Conservation (phyloP, 2,113 vertebrate genomes). For the Microcebus griseorufus region DNA sequence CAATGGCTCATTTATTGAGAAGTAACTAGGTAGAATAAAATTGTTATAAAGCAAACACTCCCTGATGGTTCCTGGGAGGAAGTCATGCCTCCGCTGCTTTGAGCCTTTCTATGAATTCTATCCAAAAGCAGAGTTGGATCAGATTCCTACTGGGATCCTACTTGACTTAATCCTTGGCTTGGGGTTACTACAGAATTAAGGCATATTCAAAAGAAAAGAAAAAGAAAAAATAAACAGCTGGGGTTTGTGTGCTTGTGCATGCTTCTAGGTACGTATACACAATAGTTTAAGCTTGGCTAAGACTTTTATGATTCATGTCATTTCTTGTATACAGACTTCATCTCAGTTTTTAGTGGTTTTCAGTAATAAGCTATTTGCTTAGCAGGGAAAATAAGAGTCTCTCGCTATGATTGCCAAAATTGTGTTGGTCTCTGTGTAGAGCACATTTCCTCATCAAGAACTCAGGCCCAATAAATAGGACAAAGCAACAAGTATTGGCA, state of each 20-base stretch:
- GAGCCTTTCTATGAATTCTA: constrained; percentile 37
- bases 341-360: constrained; percentile 52
- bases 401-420: constrained; percentile 45
- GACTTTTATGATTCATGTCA: constrained; percentile 56
- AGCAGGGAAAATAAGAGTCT: constrained; percentile 60
- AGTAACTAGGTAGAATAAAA: not conserved
- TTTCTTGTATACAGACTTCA: constrained; percentile 58
- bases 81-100: not conserved
- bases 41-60: not conserved
- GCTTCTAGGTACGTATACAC: constrained; percentile 38
- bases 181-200: constrained; percentile 54
- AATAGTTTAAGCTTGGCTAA: constrained; percentile 58
- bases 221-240: constrained; percentile 61
- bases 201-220: constrained; percentile 59
- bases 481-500: constrained; percentile 42
- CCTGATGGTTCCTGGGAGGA: not conserved
- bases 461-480: constrained; percentile 25
- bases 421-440: constrained; percentile 37
- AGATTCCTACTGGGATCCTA: constrained; percentile 53
- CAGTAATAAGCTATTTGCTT: constrained; percentile 69
- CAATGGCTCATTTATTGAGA: not conserved
- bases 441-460: constrained; percentile 46
- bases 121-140: constrained; percentile 1
- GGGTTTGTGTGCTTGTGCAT: constrained; percentile 22
- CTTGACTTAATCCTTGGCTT: constrained; percentile 70